Evolutionary conservation across 2,888 invertebrate genomes (phyloP), one percentile per base, ranked within the genome.

Genomic region (Lithosia quadra): DNA sequence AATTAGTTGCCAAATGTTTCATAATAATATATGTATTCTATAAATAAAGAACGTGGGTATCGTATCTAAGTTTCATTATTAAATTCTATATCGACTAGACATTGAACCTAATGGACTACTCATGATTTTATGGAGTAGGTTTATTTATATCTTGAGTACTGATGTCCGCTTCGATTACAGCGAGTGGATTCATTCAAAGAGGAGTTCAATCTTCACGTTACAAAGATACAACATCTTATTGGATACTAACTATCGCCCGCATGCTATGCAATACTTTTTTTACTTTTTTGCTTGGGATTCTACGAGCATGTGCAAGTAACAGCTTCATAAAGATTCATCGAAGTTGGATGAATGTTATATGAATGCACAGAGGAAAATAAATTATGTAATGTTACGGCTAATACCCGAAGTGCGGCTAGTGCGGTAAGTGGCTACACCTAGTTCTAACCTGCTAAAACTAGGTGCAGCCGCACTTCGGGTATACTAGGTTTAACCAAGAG

Each of bases 141-240:
- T 21, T 34, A 60, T 60, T 60, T 60, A 60, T 60, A 24, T 62
- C 62, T 22, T 60, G 22, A 60, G 59, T 36, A 60, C 34, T 60
- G 11, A 36, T 36, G 59, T 36, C 39, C 22, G 39, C 39, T 60
- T 60, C 18, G 22, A 39, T 39, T 18, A 39, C 22, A 60, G 22
- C 18, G 60, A 60, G 10, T 39, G 39, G 18, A 60, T 60, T 15
- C 22, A 60, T 39, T 39, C 10, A 60, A 22, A 22, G 22, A 24
- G 59, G 22, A 28, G 28, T 43, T 43, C 43, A 7, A 43, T 18
- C 39, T 60, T 22, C 36, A 39, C 22, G 8, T 4, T 9, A 39
- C 28, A 28, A 28, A 5, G 28, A 28, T 18, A 36, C 22, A 39
- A 39, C 1, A 43, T 18, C 18, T 43, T 18, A 43, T 18, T 43